Evolutionary conservation across 1,140 invertebrate genomes (phyloP), one percentile per base, ranked within the genome.

Genomic region (Dinothrombium tinctorium): DNA sequence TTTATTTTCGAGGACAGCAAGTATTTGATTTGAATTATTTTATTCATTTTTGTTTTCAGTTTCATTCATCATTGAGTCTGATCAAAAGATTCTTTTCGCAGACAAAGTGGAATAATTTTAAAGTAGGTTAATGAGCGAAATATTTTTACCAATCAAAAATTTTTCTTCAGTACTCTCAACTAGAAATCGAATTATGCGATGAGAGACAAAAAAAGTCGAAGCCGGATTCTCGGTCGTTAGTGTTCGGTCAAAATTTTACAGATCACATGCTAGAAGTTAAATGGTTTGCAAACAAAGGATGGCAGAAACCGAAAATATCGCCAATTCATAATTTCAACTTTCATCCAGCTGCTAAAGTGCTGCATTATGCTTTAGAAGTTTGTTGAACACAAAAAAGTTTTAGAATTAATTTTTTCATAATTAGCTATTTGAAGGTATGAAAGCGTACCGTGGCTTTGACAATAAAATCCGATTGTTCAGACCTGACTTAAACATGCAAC

Each of bases 341-440:
- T 26, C 50, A 52, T 43, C 92, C 90, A 6, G 90, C 79, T 6
- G 77, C 87, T 2, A 96, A 96, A 72, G 83, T 86, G 33, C 63
- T 94, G 20, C 86, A 94, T 59, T 94, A 94, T 63, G 82, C 84
- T 7, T 62, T 76, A 25, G 79, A 86, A 69, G 80, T 86, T 61
- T 56, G 55, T 53, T 29, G 3, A 2, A 36, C 12, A 22, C 8
- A 3, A 25, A 14, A 3, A 17, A 42, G 37, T 28, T 24, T 36
- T 24, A 24, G 37, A 7, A n/a, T n/a, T n/a, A n/a, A n/a, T n/a
- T n/a, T n/a, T n/a, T n/a, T n/a, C n/a, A n/a, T n/a, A n/a, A 36
- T 40, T 60, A 96, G 84, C 61, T 96, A 41, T 99, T 98, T 55
- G 94, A 99, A 72, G 94, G 94, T 33, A 73, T 96, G 71, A 99